These are phyloP conservation scores for Oryzias dopingdopingensis DNA, from an alignment of 2,797 vertebrate genomes.

Conservation along the genomic window DNA sequence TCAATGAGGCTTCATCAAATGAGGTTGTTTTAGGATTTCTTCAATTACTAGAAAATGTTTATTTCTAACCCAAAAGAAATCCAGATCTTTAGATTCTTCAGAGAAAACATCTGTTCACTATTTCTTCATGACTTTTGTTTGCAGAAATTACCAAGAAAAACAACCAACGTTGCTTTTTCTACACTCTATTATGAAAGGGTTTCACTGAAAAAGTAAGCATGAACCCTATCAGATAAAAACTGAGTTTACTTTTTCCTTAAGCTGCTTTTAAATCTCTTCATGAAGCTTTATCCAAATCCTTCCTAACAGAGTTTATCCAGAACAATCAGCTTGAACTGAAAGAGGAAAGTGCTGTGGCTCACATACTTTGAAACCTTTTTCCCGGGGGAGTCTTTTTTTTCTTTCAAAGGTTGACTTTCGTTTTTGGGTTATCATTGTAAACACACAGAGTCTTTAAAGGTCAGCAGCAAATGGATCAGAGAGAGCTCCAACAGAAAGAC, in stretches of 20 bases:
- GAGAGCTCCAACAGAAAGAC: constrained; percentile 12
- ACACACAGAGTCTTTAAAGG: constrained; percentile 34
- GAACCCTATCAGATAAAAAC: not conserved
- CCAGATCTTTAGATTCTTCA: no score
- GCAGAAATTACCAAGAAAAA: no score
- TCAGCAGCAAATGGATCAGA: constrained; percentile 34
- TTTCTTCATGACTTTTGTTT: no score
- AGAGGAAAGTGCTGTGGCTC: constrained; percentile 7
- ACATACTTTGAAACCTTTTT: constrained; percentile 8
- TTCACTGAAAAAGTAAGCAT: not conserved
- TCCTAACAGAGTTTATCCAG: not conserved
- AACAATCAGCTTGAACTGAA: not conserved
- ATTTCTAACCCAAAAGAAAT: no score
- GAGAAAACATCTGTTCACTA: no score
- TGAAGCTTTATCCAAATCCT: not conserved
- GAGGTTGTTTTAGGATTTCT: no score
- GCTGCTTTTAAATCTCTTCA: constrained; percentile 2
- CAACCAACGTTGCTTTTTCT: no score
- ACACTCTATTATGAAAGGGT: no score
- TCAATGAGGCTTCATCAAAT: no score
- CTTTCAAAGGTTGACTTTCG: constrained; percentile 6
- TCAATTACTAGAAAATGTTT: no score
- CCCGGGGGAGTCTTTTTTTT: not conserved
- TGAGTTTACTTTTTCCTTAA: constrained; percentile 5
- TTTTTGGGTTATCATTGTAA: constrained; percentile 11